Conservation (phyloP, 2,888 invertebrate genomes). For the Neoitamus cyanurus region DNA sequence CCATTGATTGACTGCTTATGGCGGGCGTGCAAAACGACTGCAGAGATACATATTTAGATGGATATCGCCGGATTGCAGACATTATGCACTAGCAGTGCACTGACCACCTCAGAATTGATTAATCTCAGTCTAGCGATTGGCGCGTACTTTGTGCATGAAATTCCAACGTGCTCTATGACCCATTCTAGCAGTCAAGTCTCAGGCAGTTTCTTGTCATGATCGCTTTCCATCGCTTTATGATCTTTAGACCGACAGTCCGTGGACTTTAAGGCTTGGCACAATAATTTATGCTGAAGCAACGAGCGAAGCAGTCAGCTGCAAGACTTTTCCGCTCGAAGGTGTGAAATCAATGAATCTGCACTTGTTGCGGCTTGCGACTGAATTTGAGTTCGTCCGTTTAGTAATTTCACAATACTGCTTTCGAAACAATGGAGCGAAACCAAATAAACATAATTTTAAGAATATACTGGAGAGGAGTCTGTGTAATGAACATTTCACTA, state of each 20-base stretch:
- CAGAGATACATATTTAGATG: background rate
- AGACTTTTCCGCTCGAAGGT: background rate
- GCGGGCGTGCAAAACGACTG: background rate
- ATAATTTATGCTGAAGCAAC: background rate
- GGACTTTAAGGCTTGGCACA: slow-evolving; percentile 2
- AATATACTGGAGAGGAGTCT: no score
- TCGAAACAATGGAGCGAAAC: background rate
- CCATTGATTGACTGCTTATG: background rate
- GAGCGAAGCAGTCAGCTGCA: background rate
- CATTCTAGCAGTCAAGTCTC: slow-evolving; percentile 8
- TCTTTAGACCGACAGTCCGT: background rate
- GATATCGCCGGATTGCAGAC: background rate
- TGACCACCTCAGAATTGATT: slow-evolving; percentile 39
- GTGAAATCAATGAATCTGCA: slow-evolving; percentile 17
- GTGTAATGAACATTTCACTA: no score
- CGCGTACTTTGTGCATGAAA: slow-evolving; percentile 11
- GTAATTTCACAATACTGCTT: background rate
- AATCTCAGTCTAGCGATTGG: slow-evolving; percentile 45
- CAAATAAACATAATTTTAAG: background rate
- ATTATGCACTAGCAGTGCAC: background rate
- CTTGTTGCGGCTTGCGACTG: background rate
- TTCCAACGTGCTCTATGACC: slow-evolving; percentile 44
- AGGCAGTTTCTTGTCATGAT: background rate
- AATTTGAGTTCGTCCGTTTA: background rate
- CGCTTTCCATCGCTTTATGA: background rate